Conservation (phyloP, 2,888 invertebrate genomes). For the Cactoblastis cactorum region DNA sequence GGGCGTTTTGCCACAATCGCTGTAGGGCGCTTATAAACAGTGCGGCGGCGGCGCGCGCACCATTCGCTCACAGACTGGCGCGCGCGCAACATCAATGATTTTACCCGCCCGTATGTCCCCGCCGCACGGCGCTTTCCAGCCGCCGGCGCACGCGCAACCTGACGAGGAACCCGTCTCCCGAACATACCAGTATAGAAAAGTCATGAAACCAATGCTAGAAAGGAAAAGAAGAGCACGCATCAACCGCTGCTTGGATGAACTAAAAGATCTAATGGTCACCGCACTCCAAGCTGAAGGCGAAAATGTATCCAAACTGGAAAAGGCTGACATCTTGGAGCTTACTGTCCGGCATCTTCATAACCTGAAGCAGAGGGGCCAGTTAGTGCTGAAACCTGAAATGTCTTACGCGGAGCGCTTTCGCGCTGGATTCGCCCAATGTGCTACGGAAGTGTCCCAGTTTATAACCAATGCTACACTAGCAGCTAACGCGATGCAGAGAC, state of each 20-base stretch:
- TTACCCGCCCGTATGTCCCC: constrained; percentile 74
- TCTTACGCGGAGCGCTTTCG: constrained; percentile 90
- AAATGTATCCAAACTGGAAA: constrained; percentile 91
- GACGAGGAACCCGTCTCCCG: constrained; percentile 86
- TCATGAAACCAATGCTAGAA: constrained; percentile 95
- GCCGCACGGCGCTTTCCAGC: constrained; percentile 73
- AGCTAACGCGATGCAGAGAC: constrained; percentile 83
- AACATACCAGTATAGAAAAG: constrained; percentile 95
- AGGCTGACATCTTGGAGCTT: constrained; percentile 91
- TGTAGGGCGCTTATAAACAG: constrained; percentile 73
- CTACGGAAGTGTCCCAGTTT: constrained; percentile 90
- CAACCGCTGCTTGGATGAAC: constrained; percentile 92
- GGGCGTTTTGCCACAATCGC: constrained; percentile 77
- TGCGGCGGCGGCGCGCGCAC: constrained; percentile 64
- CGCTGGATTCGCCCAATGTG: constrained; percentile 92
- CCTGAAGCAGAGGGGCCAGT: constrained; percentile 83
- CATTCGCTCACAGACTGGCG: constrained; percentile 70
- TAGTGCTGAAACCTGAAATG: constrained; percentile 80
- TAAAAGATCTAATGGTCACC: constrained; percentile 92
- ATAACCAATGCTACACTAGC: constrained; percentile 83
- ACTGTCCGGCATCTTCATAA: constrained; percentile 92
- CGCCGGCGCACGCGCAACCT: constrained; percentile 59
- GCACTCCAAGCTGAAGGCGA: constrained; percentile 93
- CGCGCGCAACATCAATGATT: constrained; percentile 70
- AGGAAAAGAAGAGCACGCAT: constrained; percentile 92